Evolutionary conservation across 2,888 invertebrate species (phyloP).

Genomic region (Cantharis rufa): DNA sequence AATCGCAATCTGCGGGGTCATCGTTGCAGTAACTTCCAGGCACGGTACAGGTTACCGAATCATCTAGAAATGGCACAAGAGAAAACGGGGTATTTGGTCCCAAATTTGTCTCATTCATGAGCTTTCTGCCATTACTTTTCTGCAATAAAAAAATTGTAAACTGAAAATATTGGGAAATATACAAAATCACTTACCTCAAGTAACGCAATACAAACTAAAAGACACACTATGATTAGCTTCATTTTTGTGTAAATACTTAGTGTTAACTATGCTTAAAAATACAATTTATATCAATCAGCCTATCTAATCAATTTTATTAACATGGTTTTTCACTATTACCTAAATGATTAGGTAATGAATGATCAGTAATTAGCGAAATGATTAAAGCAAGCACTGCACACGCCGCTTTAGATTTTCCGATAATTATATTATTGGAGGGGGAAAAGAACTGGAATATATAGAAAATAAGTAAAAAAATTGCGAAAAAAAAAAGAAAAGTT

Average conservation of each 20-base stretch:
- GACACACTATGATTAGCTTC: not conserved
- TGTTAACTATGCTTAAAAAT: not conserved
- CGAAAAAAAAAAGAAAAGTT: too few relatives aligned
- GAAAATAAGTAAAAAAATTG: too few relatives aligned
- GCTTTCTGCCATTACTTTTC: not conserved
- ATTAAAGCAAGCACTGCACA: not conserved
- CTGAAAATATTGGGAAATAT: not conserved
- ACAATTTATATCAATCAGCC: not conserved
- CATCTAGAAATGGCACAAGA: not conserved
- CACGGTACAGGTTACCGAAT: not conserved
- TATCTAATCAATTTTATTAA: not conserved
- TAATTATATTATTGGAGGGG: too few relatives aligned
- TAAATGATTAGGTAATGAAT: too few relatives aligned
- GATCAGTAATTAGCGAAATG: not conserved
- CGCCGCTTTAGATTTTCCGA: not conserved
- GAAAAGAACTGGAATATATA: too few relatives aligned
- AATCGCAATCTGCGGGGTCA: not conserved
- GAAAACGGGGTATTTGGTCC: not conserved
- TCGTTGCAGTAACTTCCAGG: not conserved
- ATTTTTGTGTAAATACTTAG: too few relatives aligned
- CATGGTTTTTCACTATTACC: not conserved
- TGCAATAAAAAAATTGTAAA: not conserved
- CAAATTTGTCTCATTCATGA: not conserved
- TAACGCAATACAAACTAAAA: not conserved
- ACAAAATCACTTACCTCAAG: not conserved